These are phyloP conservation scores for Hemitrygon akajei DNA, from an alignment of 2,797 vertebrate genomes.

Conservation along the genomic window DNA sequence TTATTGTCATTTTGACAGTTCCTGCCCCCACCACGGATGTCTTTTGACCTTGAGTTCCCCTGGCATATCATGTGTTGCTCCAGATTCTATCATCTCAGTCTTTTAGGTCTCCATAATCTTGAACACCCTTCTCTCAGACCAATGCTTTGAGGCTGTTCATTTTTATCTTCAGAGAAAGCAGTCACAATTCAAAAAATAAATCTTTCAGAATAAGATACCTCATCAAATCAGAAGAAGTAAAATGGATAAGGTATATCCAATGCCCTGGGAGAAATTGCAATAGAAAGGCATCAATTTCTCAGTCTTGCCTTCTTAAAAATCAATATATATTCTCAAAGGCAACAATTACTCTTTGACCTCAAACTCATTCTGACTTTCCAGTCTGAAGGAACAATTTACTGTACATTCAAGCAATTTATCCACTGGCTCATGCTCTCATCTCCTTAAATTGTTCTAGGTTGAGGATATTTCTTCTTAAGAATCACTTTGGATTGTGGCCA, in stretches of 20 bases:
- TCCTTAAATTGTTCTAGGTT: not conserved
- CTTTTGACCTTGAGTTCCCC: no score
- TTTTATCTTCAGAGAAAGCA: not conserved
- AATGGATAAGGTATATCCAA: not conserved
- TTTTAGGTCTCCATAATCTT: no score
- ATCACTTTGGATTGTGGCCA: not conserved
- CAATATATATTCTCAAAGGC: not conserved
- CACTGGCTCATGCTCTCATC: not conserved
- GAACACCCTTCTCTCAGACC: not conserved
- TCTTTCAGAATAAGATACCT: not conserved
- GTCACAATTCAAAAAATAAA: not conserved
- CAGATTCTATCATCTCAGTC: no score
- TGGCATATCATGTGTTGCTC: no score
- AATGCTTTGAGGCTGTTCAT: not conserved
- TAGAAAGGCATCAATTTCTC: not conserved
- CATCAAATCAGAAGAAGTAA: not conserved
- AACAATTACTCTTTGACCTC: not conserved
- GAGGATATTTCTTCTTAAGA: not conserved
- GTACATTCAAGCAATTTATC: not conserved
- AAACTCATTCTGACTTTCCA: not conserved
- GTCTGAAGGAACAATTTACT: not conserved
- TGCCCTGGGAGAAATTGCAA: not conserved
- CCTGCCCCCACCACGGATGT: no score
- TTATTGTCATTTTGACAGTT: no score
- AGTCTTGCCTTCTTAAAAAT: not conserved